A percentile compares a stretch with the other conserved stretches of the same genome.
phyloP scores from a whole-genome alignment of 1,140 invertebrate species.

The Eupristina koningsbergeri region DNA sequence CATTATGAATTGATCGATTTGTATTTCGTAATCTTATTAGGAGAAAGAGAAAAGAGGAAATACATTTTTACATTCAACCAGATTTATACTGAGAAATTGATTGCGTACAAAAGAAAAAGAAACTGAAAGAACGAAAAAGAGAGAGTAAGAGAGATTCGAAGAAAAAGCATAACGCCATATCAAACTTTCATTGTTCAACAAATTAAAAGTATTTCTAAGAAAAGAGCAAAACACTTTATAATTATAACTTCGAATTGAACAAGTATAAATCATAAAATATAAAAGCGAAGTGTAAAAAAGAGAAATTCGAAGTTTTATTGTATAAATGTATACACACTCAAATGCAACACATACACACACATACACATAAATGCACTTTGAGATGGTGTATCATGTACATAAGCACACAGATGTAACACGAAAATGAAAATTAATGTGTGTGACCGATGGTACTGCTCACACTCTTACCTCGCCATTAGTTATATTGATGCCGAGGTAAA shows the following conservation, averaged over 20 bases:
- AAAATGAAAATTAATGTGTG: conserved; percentile 52
- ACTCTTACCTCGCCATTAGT: conserved; percentile 91
- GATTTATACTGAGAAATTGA: neutral
- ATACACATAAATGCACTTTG: neutral
- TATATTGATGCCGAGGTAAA: conserved; percentile 97
- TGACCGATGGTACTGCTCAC: neutral
- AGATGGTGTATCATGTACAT: neutral
- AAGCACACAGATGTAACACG: conserved; percentile 56
- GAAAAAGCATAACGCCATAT: conserved; percentile 23
- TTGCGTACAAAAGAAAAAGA: conserved; percentile 29
- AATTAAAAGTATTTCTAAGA: neutral
- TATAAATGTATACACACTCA: neutral
- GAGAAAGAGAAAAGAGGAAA: neutral
- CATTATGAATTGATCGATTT: neutral
- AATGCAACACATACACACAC: no score
- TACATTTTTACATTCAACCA: neutral
- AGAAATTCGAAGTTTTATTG: neutral
- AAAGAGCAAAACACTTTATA: neutral
- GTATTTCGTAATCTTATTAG: conserved; percentile 30
- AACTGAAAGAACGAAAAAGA: conserved; percentile 22
- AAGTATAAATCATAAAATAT: conserved; percentile 6
- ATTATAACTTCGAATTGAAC: neutral
- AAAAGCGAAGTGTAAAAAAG: conserved; percentile 24
- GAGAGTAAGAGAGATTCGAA: conserved; percentile 13
- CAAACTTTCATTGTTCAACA: neutral